A percentile compares a stretch with the other conserved stretches of the same genome.
Evolutionary conservation across 2,888 invertebrate species (phyloP).

Genomic region (Spilarctia lutea): DNA sequence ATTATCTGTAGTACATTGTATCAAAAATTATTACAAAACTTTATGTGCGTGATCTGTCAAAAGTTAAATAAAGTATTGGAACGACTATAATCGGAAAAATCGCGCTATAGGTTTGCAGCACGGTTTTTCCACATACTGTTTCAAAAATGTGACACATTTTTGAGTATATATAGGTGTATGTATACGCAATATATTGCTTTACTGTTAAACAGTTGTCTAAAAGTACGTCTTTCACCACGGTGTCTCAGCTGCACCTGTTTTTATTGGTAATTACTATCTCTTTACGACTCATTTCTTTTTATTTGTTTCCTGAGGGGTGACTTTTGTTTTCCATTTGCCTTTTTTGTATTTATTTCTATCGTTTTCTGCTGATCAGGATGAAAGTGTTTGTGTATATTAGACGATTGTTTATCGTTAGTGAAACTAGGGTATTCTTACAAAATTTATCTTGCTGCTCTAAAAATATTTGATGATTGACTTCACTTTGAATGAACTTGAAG

Average conservation of each 20-base stretch:
- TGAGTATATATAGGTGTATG: neutral
- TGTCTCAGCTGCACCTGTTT: slow-evolving; percentile 52
- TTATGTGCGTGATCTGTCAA: too few relatives aligned
- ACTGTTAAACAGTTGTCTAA: slow-evolving; percentile 23
- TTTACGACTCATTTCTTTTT: slow-evolving; percentile 55
- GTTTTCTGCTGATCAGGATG: slow-evolving; percentile 32
- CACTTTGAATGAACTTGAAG: neutral
- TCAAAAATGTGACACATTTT: too few relatives aligned
- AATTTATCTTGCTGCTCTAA: neutral
- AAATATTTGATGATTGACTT: neutral
- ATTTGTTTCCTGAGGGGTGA: slow-evolving; percentile 51
- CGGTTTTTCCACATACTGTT: too few relatives aligned
- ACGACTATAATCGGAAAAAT: too few relatives aligned
- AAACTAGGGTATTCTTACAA: neutral
- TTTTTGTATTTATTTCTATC: slow-evolving; percentile 43
- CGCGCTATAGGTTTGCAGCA: too few relatives aligned
- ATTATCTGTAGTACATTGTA: too few relatives aligned
- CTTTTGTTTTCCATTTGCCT: slow-evolving; percentile 41
- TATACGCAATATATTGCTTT: neutral
- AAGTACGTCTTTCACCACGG: slow-evolving; percentile 27
- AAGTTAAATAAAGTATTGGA: too few relatives aligned
- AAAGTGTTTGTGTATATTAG: slow-evolving; percentile 14
- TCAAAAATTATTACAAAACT: too few relatives aligned
- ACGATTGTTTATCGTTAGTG: slow-evolving; percentile 4
- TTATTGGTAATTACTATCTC: slow-evolving; percentile 60